phyloP scores from a whole-genome alignment of 2,888 invertebrate genomes.

The Strigamia transsilvanica region DNA sequence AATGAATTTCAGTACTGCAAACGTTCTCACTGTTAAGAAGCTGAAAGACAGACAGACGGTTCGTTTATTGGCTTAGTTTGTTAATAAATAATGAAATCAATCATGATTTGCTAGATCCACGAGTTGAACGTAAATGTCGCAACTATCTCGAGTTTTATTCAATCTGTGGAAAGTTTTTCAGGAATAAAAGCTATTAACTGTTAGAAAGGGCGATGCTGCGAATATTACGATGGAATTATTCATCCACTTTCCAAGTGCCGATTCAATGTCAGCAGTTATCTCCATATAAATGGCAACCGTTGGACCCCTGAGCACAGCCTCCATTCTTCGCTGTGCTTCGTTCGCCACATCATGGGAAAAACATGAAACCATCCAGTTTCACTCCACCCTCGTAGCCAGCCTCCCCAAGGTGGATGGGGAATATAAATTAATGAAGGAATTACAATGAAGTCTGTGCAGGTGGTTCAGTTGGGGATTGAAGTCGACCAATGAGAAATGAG shows the following conservation, averaged over 20 bases:
- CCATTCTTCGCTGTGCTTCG: slow-evolving; percentile 22
- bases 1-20: too few relatives aligned
- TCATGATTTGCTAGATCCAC: too few relatives aligned
- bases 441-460: slow-evolving; percentile 49
- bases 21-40: too few relatives aligned
- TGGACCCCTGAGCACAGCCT: slow-evolving; percentile 39
- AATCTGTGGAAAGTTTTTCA: neutral
- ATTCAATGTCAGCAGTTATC: slow-evolving; percentile 43
- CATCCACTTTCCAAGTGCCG: slow-evolving; percentile 40
- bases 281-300: slow-evolving; percentile 47
- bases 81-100: too few relatives aligned
- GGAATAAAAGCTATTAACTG: slow-evolving; percentile 1
- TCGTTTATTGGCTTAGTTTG: too few relatives aligned
- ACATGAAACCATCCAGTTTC: slow-evolving; percentile 42
- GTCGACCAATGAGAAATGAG: slow-evolving; percentile 43
- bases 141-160: neutral
- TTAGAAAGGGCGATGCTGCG: neutral
- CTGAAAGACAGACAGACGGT: too few relatives aligned
- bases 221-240: slow-evolving; percentile 22
- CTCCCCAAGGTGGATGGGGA: slow-evolving; percentile 48
- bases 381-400: neutral
- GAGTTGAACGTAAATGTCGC: too few relatives aligned
- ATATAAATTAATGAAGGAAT: slow-evolving; percentile 49
- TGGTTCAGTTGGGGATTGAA: slow-evolving; percentile 46
- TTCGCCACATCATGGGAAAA: slow-evolving; percentile 41